Evolutionary conservation across 64 coral and sea anemone species (phyloP).

Genomic region (Acropora yongei): DNA sequence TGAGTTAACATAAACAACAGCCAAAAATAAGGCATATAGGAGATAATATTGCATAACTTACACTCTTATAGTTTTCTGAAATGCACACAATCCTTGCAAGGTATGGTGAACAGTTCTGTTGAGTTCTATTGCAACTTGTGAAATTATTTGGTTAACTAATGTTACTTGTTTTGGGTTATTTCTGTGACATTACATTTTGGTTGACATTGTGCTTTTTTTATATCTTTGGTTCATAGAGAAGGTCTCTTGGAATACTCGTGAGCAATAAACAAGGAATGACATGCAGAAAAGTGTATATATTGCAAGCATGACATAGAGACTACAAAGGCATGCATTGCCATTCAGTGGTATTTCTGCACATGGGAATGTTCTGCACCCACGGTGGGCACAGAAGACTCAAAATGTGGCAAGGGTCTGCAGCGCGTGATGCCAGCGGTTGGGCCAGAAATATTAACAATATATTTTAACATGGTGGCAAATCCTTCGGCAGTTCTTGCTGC

Average conservation of each 20-base stretch:
- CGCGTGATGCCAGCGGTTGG: no score
- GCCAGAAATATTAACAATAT: no score
- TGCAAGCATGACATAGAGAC: neutral
- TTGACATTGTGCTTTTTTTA: neutral
- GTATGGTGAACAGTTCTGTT: neutral
- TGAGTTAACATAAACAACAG: neutral
- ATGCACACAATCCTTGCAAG: neutral
- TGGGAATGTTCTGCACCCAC: neutral
- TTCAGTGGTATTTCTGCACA: neutral
- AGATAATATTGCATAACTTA: neutral
- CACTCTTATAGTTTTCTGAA: neutral
- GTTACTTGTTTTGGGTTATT: neutral
- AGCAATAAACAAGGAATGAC: neutral
- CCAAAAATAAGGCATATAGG: neutral
- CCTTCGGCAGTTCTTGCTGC: no score
- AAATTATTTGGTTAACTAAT: neutral
- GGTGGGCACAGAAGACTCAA: no score
- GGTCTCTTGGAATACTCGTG: neutral
- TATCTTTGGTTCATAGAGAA: neutral
- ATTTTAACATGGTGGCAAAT: no score
- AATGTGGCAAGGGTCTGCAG: no score
- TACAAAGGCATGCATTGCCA: neutral
- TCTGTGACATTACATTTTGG: neutral
- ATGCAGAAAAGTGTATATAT: no score
- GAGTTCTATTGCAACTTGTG: neutral